These are phyloP conservation scores for Drosophila teissieri DNA, from an alignment of 1,140 invertebrate species.

Conservation along the genomic window DNA sequence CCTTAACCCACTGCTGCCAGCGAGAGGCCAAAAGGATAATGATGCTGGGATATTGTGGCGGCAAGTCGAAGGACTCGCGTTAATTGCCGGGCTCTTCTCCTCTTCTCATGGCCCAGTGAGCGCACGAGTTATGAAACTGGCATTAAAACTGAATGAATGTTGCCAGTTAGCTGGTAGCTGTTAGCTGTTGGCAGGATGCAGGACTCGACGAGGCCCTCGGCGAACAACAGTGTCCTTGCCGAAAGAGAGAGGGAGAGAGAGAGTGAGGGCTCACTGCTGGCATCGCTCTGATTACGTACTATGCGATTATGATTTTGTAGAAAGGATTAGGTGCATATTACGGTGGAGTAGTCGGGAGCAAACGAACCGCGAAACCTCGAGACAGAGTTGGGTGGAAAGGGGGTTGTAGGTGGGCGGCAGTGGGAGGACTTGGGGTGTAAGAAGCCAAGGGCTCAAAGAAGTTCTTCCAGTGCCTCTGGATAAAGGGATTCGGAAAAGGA, in stretches of 20 bases:
- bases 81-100: conserved; percentile 67
- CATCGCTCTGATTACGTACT: conserved; percentile 74
- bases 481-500: background rate
- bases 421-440: background rate
- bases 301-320: conserved; percentile 81
- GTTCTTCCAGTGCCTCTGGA: background rate
- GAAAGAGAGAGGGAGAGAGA: background rate
- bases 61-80: conserved; percentile 61
- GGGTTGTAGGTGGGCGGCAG: background rate
- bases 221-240: conserved; percentile 57
- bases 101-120: conserved; percentile 66
- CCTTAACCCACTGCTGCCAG: conserved; percentile 38
- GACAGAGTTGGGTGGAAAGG: conserved; percentile 29
- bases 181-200: conserved; percentile 38
- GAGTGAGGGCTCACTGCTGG: conserved; percentile 21
- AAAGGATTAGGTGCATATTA: conserved; percentile 82
- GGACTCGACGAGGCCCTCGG: conserved; percentile 28
- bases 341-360: conserved; percentile 55
- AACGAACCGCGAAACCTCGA: conserved; percentile 74
- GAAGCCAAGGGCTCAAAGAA: conserved; percentile 15
- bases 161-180: conserved; percentile 34
- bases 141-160: conserved; percentile 74
- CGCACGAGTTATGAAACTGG: conserved; percentile 80
- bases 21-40: conserved; percentile 47
- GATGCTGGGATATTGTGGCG: conserved; percentile 47